Evolutionary conservation across 37 sponge, comb jelly and placozoan species (phyloP).

Genomic region (Tethya wilhelma): DNA sequence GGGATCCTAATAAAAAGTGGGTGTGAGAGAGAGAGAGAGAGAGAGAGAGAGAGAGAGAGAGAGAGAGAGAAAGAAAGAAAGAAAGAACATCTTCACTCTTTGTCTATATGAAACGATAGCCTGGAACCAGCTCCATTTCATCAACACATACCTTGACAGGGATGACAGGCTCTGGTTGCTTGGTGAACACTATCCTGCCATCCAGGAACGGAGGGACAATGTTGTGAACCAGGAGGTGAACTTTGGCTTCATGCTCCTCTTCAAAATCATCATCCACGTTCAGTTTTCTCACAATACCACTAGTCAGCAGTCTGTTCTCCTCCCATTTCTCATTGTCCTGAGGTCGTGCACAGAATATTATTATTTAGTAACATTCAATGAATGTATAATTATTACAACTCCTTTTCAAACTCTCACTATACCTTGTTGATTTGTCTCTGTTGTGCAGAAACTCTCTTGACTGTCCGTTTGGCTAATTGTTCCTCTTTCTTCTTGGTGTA

Average conservation of each 20-base stretch:
- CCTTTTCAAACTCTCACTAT: too few species aligned
- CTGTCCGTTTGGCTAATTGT: constrained; percentile 80
- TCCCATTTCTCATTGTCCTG: constrained; percentile 99
- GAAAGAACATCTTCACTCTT: background rate
- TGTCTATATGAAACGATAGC: background rate
- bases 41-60: too few species aligned
- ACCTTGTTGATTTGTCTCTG: constrained; percentile 95
- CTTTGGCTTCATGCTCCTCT: constrained; percentile 88
- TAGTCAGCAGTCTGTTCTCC: constrained; percentile 92
- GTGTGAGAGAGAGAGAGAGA: too few species aligned
- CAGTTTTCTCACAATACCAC: constrained; percentile 86
- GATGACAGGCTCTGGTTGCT: constrained; percentile 41
- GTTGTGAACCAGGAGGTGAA: constrained; percentile 98
- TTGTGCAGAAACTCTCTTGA: constrained; percentile 95
- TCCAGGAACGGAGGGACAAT: constrained; percentile 99
- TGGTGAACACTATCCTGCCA: constrained; percentile 96
- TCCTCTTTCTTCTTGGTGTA: constrained; percentile 96
- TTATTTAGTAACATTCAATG: too few species aligned
- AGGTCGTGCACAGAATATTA: background rate
- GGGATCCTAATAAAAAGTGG: too few species aligned
- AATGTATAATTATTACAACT: too few species aligned
- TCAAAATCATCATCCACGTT: constrained; percentile 91
- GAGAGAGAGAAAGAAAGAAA: background rate
- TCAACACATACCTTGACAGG: constrained; percentile 33
- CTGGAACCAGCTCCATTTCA: too few species aligned